Evolutionary conservation across 53 echinoderm and acorn worm genomes (phyloP).

Genomic region (Paracentrotus lividus): DNA sequence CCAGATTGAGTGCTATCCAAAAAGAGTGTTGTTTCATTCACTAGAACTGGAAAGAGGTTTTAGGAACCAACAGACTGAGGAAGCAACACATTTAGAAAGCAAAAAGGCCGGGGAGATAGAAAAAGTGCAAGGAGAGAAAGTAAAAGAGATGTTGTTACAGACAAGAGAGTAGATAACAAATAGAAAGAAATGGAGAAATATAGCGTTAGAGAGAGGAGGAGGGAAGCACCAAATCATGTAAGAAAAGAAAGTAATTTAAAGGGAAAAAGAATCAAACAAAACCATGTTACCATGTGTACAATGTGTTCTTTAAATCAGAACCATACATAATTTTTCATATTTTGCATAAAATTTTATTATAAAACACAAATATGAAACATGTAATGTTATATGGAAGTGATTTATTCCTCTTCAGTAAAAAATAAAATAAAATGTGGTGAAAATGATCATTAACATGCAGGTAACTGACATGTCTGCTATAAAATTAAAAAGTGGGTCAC

Average conservation of each 20-base stretch:
- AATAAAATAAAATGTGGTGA: not conserved
- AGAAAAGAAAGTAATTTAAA: too few species aligned
- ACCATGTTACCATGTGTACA: too few species aligned
- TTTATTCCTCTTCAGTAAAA: not conserved
- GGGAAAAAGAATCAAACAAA: too few species aligned
- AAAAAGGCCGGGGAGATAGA: not conserved
- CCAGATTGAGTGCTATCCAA: not conserved
- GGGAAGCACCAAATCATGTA: too few species aligned
- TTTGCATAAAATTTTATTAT: not conserved
- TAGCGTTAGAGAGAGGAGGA: too few species aligned
- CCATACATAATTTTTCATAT: not conserved
- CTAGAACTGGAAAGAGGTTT: not conserved
- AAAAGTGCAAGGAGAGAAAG: not conserved
- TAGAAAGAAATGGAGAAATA: too few species aligned
- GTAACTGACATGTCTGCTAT: slow-evolving; percentile 4
- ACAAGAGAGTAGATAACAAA: not conserved
- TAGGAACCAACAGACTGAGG: not conserved
- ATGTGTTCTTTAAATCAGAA: too few species aligned
- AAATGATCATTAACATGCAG: not conserved
- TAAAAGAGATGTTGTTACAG: not conserved
- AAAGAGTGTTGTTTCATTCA: not conserved
- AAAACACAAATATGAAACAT: not conserved
- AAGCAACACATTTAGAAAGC: too few species aligned
- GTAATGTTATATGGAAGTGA: too few species aligned
- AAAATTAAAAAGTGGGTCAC: not conserved